Percentiles rank a stretch among this genome's conserved stretches.
phyloP scores from a whole-genome alignment of 1,140 invertebrate species.

The Trypoxylus dichotomus region DNA sequence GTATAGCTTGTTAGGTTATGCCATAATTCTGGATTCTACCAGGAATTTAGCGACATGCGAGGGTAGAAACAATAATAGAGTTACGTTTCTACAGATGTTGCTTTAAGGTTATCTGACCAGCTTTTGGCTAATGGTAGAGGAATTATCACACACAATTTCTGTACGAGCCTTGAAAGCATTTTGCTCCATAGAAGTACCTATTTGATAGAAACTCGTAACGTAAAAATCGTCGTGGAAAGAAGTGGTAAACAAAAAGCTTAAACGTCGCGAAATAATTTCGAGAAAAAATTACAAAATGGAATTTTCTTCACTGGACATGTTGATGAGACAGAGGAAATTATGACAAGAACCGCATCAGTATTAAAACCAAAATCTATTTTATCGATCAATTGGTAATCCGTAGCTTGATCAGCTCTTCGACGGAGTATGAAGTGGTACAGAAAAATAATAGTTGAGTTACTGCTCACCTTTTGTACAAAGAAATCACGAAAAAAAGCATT shows the following conservation, averaged over 20 bases:
- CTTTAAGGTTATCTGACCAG: conserved; percentile 37
- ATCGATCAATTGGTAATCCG: conserved; percentile 46
- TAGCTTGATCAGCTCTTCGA: conserved; percentile 30
- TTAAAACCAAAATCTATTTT: conserved; percentile 48
- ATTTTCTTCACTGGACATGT: too few species aligned
- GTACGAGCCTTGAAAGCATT: conserved; percentile 49
- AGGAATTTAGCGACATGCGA: too few species aligned
- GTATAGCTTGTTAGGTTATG: too few species aligned
- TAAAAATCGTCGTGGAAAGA: conserved; percentile 35
- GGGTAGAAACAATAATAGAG: conserved; percentile 37
- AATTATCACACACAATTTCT: conserved; percentile 53
- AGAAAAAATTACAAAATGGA: too few species aligned
- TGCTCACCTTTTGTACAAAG: conserved; percentile 39
- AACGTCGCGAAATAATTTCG: too few species aligned
- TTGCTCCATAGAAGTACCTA: conserved; percentile 49
- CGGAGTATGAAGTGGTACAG: conserved; percentile 46
- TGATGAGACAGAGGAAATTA: too few species aligned
- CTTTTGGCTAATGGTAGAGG: conserved; percentile 48
- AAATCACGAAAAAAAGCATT: conserved; percentile 3
- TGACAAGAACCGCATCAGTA: conserved; percentile 41
- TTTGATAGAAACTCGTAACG: conserved; percentile 47
- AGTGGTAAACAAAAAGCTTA: too few species aligned
- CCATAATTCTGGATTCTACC: too few species aligned
- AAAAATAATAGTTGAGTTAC: conserved; percentile 53
- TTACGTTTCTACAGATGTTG: background rate